Percentiles rank a stretch among this genome's conserved stretches.
Evolutionary conservation across 1,140 invertebrate genomes (phyloP).

Genomic region (Drosophila subobscura): DNA sequence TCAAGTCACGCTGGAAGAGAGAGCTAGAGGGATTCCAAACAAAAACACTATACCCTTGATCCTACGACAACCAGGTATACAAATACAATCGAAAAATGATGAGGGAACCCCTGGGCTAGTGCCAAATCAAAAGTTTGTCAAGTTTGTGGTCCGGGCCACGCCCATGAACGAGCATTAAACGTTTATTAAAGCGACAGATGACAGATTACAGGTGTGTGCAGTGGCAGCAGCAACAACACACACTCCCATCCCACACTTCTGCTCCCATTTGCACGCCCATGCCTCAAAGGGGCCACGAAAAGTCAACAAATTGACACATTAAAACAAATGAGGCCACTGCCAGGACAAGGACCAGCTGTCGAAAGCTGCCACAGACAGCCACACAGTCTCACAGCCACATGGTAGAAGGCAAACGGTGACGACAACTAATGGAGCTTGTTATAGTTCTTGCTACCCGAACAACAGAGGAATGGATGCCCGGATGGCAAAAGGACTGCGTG

Average conservation of each 20-base stretch:
- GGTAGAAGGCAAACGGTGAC: conserved; percentile 37
- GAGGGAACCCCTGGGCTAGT: conserved; percentile 13
- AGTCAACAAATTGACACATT: conserved; percentile 81
- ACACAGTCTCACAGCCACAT: conserved; percentile 28
- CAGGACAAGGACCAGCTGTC: conserved; percentile 29
- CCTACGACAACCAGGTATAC: too few species aligned
- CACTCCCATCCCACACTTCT: conserved; percentile 8
- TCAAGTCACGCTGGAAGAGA: too few species aligned
- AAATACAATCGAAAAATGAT: conserved; percentile 15
- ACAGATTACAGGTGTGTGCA: conserved; percentile 67
- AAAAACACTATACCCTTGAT: background rate
- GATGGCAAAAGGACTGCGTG: background rate
- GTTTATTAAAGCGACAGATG: conserved; percentile 67
- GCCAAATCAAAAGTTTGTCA: conserved; percentile 46
- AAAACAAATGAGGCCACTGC: conserved; percentile 80
- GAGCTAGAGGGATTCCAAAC: too few species aligned
- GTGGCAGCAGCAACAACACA: background rate
- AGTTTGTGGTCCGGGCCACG: conserved; percentile 17
- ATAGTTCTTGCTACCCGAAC: conserved; percentile 39
- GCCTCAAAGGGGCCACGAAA: conserved; percentile 35
- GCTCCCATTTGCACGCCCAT: background rate
- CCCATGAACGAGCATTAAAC: conserved; percentile 42
- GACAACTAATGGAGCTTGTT: conserved; percentile 77
- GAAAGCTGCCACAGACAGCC: conserved; percentile 12
- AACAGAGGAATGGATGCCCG: conserved; percentile 10